Base-by-base conservation (phyloP, 2,113 vertebrate genomes). In the Phyllopteryx taeniolatus region DNA sequence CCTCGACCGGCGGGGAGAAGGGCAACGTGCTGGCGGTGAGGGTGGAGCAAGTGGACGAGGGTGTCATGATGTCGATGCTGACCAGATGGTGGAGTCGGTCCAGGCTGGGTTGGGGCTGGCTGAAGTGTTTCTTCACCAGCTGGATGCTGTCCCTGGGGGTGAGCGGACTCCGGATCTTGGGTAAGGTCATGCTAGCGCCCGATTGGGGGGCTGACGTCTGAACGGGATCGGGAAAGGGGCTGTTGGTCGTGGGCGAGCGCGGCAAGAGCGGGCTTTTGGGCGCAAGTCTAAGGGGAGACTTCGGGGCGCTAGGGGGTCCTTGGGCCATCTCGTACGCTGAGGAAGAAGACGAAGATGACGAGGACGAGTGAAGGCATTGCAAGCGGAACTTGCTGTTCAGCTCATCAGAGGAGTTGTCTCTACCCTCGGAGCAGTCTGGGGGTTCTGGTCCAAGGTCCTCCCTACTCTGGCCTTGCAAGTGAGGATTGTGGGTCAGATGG, bases 81-180 rank as follows among this genome's bases (percentile, higher is more conserved):
- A 91, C 86, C 68, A 93, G 73, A 46, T 6, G 84, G 72, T 91
- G 90, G 2, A 92, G 91, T 46, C 87, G 33, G 74, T 93, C 93
- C 60, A 88, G 46, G 67, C 90, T 82, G 62, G 94, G 85, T 73
- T 95, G 95, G 0, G 95, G 95, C 20, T 96, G 95, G 89, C 95
- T 96, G 87, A 92, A 93, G 71, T 95, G 95, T 78, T 95, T 95
- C 85, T 96, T 96, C 6, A 94, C 92, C 82, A 96, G 89, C 6
- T 96, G 94, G 81, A 96, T 94, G 83, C 95, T 95, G 91, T 96
- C 95, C 49, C 94, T 92, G 65, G 94, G 95, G 1, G 83, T 93
- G 70, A 88, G 90, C 1, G 93, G 90, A 2, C 93, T 93, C 64
- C 92, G 91, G 10, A 92, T 88, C 80, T 96, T 96, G n/a, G 95